A percentile compares a stretch with the other conserved stretches of the same genome.
These are phyloP conservation scores for Alitta virens DNA, from an alignment of 2,888 invertebrate genomes.

Conservation along the genomic window DNA sequence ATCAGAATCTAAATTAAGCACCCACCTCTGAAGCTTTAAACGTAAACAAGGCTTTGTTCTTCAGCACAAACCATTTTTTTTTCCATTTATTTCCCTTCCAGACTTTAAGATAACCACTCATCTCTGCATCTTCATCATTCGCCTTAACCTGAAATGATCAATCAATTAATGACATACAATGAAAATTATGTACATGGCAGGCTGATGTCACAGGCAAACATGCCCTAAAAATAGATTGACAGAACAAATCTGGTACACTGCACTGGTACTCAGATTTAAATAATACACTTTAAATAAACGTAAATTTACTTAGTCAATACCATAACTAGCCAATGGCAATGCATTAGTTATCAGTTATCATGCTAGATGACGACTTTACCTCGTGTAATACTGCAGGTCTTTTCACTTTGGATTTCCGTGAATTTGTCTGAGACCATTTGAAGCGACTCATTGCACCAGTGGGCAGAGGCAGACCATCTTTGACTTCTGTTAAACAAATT, in stretches of 20 bases:
- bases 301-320: too few relatives aligned
- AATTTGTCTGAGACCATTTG: neutral
- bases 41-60: conserved; percentile 58
- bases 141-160: conserved; percentile 58
- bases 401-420: conserved; percentile 16
- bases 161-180: too few relatives aligned
- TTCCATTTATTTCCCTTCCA: conserved; percentile 59
- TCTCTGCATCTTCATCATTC: conserved; percentile 60
- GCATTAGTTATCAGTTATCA: too few relatives aligned
- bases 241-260: too few relatives aligned
- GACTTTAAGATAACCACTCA: conserved; percentile 62
- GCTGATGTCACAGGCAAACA: too few relatives aligned
- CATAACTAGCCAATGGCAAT: too few relatives aligned
- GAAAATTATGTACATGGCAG: too few relatives aligned
- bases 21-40: conserved; percentile 60
- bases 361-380: conserved; percentile 27
- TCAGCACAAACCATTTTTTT: conserved; percentile 63
- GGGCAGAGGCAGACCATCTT: neutral
- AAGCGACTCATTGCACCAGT: neutral
- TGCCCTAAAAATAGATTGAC: too few relatives aligned
- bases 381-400: conserved; percentile 50
- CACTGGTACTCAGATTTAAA: too few relatives aligned
- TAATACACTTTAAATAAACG: too few relatives aligned
- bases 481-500: neutral
- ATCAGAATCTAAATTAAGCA: too few relatives aligned